Evolutionary conservation across 37 sponge, comb jelly and placozoan genomes (phyloP).

Genomic region (Amphimedon queenslandica): DNA sequence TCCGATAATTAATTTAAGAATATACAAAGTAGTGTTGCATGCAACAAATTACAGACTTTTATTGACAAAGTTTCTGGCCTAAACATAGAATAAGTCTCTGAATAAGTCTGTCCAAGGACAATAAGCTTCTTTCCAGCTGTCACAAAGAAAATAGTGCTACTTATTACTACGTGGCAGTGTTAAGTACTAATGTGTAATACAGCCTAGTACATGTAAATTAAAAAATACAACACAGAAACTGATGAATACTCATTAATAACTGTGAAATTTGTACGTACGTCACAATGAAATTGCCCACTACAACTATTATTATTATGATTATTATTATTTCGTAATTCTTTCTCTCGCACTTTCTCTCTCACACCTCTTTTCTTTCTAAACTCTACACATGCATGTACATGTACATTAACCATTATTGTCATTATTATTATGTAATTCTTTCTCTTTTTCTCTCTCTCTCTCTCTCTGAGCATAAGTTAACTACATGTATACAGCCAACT

Average conservation of each 20-base stretch:
- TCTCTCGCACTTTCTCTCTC: too few relatives aligned
- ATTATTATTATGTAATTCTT: too few relatives aligned
- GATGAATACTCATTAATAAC: background rate
- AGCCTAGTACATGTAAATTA: background rate
- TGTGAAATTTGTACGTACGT: conserved; percentile 15
- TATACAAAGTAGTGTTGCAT: background rate
- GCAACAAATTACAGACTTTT: background rate
- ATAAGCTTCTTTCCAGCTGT: background rate
- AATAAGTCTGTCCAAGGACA: background rate
- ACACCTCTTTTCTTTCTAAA: too few relatives aligned
- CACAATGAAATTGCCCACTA: background rate
- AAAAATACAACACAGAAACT: background rate
- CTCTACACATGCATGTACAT: background rate
- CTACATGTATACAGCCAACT: too few relatives aligned
- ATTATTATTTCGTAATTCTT: too few relatives aligned
- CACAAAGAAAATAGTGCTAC: background rate
- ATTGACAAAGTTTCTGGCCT: background rate
- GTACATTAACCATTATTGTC: too few relatives aligned
- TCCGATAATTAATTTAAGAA: background rate
- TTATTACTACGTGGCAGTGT: background rate
- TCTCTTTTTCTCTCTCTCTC: too few relatives aligned
- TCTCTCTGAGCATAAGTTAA: too few relatives aligned
- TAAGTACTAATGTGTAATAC: background rate
- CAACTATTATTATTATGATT: too few relatives aligned
- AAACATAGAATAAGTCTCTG: background rate